Percentiles rank a stretch among this genome's conserved stretches.
phyloP scores from a whole-genome alignment of 1,140 invertebrate species.

The Drosophila arizonae region DNA sequence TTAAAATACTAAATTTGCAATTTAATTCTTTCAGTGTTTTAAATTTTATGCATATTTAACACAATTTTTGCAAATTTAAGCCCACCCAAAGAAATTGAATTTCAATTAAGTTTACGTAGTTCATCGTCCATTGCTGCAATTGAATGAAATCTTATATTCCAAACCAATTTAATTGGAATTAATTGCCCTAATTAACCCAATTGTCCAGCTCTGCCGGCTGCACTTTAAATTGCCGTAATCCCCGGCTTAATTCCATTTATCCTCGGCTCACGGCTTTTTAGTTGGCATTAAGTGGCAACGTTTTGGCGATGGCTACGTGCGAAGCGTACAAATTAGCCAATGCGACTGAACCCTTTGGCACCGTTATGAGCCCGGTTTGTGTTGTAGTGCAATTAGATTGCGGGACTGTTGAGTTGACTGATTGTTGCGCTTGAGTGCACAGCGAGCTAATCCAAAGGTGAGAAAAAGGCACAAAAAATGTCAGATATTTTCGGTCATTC shows the following conservation, averaged over 20 bases:
- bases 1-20: too few species aligned
- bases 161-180: too few species aligned
- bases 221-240: not conserved
- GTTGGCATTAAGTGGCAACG: constrained; percentile 33
- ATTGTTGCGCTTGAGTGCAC: constrained; percentile 16
- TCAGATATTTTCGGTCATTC: not conserved
- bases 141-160: too few species aligned
- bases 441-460: not conserved
- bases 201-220: not conserved
- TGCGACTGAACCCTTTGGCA: constrained; percentile 37
- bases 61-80: too few species aligned
- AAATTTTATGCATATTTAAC: too few species aligned
- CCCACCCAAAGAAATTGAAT: too few species aligned
- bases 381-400: constrained; percentile 63
- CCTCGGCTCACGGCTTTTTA: constrained; percentile 2
- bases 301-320: constrained; percentile 53
- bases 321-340: constrained; percentile 39
- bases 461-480: not conserved
- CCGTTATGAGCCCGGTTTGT: constrained; percentile 45
- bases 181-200: too few species aligned
- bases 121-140: too few species aligned
- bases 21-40: too few species aligned
- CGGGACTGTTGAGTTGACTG: constrained; percentile 20
- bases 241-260: not conserved
- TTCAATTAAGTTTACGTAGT: too few species aligned